phyloP scores from a whole-genome alignment of 2,797 vertebrate species.

The Sebastolobus alascanus region DNA sequence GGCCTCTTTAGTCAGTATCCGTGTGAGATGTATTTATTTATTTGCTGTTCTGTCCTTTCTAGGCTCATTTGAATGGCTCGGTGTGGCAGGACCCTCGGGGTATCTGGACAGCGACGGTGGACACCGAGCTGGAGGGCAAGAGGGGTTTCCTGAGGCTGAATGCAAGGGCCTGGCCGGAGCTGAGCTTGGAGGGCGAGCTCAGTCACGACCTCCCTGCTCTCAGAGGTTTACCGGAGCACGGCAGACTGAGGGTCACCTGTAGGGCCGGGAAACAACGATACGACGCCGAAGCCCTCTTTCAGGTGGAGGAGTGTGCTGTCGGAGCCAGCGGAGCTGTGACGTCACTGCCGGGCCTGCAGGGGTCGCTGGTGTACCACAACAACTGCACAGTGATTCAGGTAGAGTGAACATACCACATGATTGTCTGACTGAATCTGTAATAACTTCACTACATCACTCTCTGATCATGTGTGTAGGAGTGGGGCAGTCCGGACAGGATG shows the following conservation, averaged over 20 bases:
- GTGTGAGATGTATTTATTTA: neutral
- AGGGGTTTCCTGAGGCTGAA: conserved; percentile 73
- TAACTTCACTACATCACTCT: neutral
- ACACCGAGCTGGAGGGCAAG: conserved; percentile 62
- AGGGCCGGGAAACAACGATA: conserved; percentile 57
- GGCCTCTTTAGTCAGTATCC: neutral
- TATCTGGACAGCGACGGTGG: conserved; percentile 61
- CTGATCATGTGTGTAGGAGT: conserved; percentile 67
- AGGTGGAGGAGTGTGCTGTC: conserved; percentile 74
- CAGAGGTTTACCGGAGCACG: conserved; percentile 69
- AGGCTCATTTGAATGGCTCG: conserved; percentile 81
- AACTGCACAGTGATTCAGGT: conserved; percentile 86
- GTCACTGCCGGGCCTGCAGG: conserved; percentile 76
- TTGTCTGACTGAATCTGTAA: neutral
- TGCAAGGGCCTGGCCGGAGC: conserved; percentile 68
- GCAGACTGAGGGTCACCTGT: conserved; percentile 69
- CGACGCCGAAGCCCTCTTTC: conserved; percentile 66
- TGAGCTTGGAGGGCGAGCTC: conserved; percentile 77
- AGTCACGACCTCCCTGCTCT: conserved; percentile 76
- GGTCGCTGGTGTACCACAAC: conserved; percentile 81
- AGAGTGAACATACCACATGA: neutral
- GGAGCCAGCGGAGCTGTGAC: conserved; percentile 73
- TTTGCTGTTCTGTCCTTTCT: conserved; percentile 57
- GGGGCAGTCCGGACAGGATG: conserved; percentile 82
- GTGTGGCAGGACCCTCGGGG: conserved; percentile 71